These are phyloP conservation scores for Ceratina australensis DNA, from an alignment of 1,140 invertebrate species.

Conservation along the genomic window DNA sequence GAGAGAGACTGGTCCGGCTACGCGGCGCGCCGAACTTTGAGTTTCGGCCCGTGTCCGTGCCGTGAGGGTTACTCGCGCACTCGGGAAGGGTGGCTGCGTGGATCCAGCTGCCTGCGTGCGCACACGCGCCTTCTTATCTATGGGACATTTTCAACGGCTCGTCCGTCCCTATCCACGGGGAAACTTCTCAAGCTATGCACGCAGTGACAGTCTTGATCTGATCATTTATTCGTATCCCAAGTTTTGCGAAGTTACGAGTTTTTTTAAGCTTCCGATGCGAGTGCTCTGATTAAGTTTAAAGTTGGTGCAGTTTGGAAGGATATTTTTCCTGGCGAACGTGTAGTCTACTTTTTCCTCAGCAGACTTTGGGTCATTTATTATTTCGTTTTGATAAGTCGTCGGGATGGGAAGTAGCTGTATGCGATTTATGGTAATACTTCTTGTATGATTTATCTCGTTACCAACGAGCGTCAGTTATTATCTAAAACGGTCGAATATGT, in stretches of 20 bases:
- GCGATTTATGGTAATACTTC: background rate
- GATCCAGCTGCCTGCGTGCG: slow-evolving; percentile 64
- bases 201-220: background rate
- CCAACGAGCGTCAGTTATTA: background rate
- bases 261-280: too few relatives aligned
- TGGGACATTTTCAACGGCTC: slow-evolving; percentile 18
- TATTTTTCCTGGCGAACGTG: too few relatives aligned
- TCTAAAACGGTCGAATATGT: background rate
- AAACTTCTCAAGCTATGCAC: background rate
- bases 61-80: slow-evolving; percentile 45
- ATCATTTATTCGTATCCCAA: background rate
- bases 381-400: too few relatives aligned
- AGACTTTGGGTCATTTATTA: too few relatives aligned
- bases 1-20: slow-evolving; percentile 49
- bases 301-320: too few relatives aligned
- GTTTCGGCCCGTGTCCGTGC: slow-evolving; percentile 45
- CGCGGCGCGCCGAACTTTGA: slow-evolving; percentile 66
- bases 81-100: slow-evolving; percentile 51
- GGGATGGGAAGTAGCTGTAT: too few relatives aligned
- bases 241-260: background rate
- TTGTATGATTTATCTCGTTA: background rate
- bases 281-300: too few relatives aligned
- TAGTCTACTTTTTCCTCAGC: too few relatives aligned
- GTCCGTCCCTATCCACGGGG: background rate
- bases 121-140: slow-evolving; percentile 38